Percentiles rank a stretch among this genome's conserved stretches.
These are phyloP conservation scores for Glaucopsyche alexis DNA, from an alignment of 2,888 invertebrate species.

Conservation along the genomic window DNA sequence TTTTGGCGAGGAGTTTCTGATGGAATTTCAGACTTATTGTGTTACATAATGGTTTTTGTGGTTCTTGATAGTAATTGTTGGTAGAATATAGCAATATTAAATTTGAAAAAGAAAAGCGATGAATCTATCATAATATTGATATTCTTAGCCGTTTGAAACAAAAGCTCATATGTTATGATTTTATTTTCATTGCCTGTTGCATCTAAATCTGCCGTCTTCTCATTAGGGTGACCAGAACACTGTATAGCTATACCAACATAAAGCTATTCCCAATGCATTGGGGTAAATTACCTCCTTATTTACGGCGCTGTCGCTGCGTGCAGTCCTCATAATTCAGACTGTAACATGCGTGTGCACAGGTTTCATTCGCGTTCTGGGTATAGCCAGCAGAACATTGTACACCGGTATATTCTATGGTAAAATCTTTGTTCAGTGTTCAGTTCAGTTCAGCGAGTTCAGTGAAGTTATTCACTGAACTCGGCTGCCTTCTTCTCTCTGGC, in stretches of 20 bases:
- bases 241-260: slow-evolving; percentile 41
- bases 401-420: not conserved
- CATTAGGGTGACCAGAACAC: not conserved
- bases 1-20: not conserved
- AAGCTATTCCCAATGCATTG: slow-evolving; percentile 45
- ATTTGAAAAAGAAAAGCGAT: too few species aligned
- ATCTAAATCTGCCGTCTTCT: not conserved
- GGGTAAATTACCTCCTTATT: slow-evolving; percentile 49
- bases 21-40: too few species aligned
- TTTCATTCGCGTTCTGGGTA: slow-evolving; percentile 40
- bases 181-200: not conserved
- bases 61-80: too few species aligned
- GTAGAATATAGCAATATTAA: too few species aligned
- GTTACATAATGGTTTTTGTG: not conserved
- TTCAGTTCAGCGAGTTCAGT: too few species aligned
- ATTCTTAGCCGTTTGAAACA: not conserved
- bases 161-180: not conserved
- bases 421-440: not conserved
- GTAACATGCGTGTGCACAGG: slow-evolving; percentile 46
- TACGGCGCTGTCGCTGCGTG: slow-evolving; percentile 42
- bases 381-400: slow-evolving; percentile 27
- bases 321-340: slow-evolving; percentile 46
- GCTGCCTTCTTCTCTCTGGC: not conserved
- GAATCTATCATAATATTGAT: too few species aligned
- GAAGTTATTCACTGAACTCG: not conserved